Evolutionary conservation across 2,797 vertebrate species (phyloP), one percentile per base, ranked within the genome.

Genomic region (Odontamblyopus lacepedii): DNA sequence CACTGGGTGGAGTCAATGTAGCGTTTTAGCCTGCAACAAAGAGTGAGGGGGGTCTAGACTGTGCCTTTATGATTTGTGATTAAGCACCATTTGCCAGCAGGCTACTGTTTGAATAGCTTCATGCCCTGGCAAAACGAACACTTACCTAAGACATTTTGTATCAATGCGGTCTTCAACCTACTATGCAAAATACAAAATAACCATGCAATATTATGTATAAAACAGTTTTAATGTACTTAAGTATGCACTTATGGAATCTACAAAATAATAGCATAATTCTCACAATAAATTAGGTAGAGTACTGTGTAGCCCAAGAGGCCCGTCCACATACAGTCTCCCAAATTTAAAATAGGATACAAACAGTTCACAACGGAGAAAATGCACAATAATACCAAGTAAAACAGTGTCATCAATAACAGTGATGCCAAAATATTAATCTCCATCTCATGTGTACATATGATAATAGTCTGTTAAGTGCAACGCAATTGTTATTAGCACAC

Each of bases 161-260:
- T 38, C 8, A 7, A 7, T 38, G 35, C 7, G 9, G 35, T 38
- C 35, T 35, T 4, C 48, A 4, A 15, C 48, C 13, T 50, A 55
- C n/a, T 19, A 23, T 55, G 53, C 53, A 23, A 6, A n/a, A 23
- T 55, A 55, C 9, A n/a, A 57, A 57, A 27, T 12, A 57, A 57
- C 11, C 9, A 57, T 5, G 26, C 55, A 26, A 19, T 19, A 57
- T 88, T 87, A 51, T 75, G 86, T 90, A 90, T 84, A 93, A 93
- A 94, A 92, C 59, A 38, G 80, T 94, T 94, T 61, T 94, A 94
- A 92, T 94, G 82, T 78, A 84, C 79, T 88, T 74, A 78, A 87
- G 67, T 93, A 93, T 93, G 89, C 92, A 93, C 92, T 93, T 90
- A 92, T 90, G 86, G 94, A 94, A 94, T 93, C 92, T 95, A 94